Evolutionary conservation across 2,797 vertebrate species (phyloP).

Genomic region (Furcifer pardalis): DNA sequence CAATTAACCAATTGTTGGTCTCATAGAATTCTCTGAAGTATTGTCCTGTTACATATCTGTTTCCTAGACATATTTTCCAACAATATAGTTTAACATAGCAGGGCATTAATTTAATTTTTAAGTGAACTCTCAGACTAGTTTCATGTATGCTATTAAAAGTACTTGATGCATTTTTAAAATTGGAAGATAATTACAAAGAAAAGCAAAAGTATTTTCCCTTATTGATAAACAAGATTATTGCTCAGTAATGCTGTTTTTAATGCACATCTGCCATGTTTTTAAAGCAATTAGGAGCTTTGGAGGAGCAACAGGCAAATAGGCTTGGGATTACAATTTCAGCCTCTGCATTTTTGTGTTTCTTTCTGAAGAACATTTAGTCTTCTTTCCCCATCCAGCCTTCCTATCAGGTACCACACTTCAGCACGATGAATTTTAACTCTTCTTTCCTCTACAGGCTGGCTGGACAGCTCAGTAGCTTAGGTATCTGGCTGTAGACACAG

Average conservation of each 20-base stretch:
- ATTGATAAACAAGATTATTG: neutral
- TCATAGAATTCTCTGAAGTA: too few relatives aligned
- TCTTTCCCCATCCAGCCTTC: too few relatives aligned
- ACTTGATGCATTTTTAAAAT: too few relatives aligned
- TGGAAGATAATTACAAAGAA: neutral
- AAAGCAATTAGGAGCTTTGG: neutral
- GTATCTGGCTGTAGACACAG: too few relatives aligned
- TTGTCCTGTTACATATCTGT: too few relatives aligned
- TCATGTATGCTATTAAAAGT: too few relatives aligned
- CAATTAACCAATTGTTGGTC: too few relatives aligned
- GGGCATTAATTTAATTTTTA: too few relatives aligned
- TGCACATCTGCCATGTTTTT: neutral
- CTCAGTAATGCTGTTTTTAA: neutral
- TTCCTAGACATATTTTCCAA: too few relatives aligned
- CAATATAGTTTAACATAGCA: too few relatives aligned
- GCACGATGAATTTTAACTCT: neutral
- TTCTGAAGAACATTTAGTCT: neutral
- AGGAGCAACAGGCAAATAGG: neutral
- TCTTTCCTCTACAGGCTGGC: neutral
- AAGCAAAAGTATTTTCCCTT: neutral
- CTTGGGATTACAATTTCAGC: neutral
- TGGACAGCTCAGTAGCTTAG: too few relatives aligned
- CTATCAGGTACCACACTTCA: neutral
- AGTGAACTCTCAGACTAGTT: too few relatives aligned
- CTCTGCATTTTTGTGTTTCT: neutral